Evolutionary conservation across 2,888 invertebrate genomes (phyloP).

Genomic region (Copidosoma aretas): DNA sequence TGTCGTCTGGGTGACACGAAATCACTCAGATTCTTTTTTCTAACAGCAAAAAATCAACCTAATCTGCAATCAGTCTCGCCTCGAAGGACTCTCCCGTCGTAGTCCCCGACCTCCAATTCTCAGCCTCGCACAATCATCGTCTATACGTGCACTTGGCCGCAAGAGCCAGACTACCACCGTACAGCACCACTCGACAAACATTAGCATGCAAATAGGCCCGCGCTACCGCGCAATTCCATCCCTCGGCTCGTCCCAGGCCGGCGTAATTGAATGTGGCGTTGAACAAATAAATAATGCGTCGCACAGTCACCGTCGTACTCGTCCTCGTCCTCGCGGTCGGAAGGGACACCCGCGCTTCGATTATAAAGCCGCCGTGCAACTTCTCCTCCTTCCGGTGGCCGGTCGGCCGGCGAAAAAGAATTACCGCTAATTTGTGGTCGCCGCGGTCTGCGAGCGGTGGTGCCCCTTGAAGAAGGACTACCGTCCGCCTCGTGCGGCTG

Average conservation of each 20-base stretch:
- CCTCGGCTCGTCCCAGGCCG: constrained; percentile 58
- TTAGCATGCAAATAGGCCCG: constrained; percentile 59
- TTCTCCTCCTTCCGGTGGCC: background rate
- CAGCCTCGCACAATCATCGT: constrained; percentile 42
- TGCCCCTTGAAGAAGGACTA: constrained; percentile 14
- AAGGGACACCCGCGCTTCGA: background rate
- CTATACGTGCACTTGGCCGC: constrained; percentile 6
- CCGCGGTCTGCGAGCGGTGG: background rate
- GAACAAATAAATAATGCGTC: constrained; percentile 61
- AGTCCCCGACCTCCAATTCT: background rate
- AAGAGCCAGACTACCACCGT: background rate
- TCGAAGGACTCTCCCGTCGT: background rate
- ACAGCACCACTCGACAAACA: constrained; percentile 44
- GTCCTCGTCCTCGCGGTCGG: background rate
- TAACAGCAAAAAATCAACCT: too few species aligned
- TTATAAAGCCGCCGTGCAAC: constrained; percentile 15
- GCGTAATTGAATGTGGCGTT: constrained; percentile 61
- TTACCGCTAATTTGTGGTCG: constrained; percentile 44
- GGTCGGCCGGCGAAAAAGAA: constrained; percentile 49
- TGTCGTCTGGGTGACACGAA: too few species aligned
- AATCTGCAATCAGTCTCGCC: too few species aligned
- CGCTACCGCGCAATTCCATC: constrained; percentile 51
- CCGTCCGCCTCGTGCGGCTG: background rate
- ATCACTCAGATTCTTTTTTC: too few species aligned
- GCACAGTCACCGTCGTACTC: constrained; percentile 13